Conservation (phyloP, 2,888 invertebrate species). For the Drosophila differens region DNA sequence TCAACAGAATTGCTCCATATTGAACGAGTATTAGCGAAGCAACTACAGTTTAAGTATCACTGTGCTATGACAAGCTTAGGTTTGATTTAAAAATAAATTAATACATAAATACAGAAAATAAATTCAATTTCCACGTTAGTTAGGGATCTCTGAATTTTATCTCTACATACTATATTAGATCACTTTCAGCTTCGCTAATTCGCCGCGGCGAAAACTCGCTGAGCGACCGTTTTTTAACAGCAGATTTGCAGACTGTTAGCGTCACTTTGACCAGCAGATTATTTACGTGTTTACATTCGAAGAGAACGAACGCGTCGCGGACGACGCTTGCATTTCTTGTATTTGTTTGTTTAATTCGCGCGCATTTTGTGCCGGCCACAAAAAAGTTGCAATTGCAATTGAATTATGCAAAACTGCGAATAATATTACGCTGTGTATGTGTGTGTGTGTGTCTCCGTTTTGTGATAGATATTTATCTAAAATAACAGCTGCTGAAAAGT, state of each 20-base stretch:
- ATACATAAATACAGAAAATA: background rate
- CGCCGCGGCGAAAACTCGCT: slow-evolving; percentile 18
- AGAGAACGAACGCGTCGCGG: slow-evolving; percentile 5
- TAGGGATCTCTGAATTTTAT: background rate
- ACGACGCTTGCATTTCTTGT: slow-evolving; percentile 5
- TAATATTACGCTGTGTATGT: background rate
- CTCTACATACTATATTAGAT: background rate
- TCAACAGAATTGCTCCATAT: slow-evolving; percentile 24
- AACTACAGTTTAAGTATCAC: slow-evolving; percentile 8
- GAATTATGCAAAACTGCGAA: slow-evolving; percentile 30
- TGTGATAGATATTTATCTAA: slow-evolving; percentile 1
- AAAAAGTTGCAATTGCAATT: slow-evolving; percentile 41
- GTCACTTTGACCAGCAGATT: slow-evolving; percentile 13
- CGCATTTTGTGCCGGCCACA: slow-evolving; percentile 70
- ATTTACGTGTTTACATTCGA: slow-evolving; percentile 26
- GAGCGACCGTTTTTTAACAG: slow-evolving; percentile 10
- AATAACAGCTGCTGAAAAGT: slow-evolving; percentile 12
- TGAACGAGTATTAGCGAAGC: background rate
- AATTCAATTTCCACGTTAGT: background rate
- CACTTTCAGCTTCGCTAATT: background rate
- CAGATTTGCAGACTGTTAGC: slow-evolving; percentile 21
- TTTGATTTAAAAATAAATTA: background rate
- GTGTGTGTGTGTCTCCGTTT: slow-evolving; percentile 2
- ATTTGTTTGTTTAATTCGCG: slow-evolving; percentile 54
- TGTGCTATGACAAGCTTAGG: background rate